These are phyloP conservation scores for Bombus haemorrhoidalis DNA, from an alignment of 1,140 invertebrate species.

Conservation along the genomic window DNA sequence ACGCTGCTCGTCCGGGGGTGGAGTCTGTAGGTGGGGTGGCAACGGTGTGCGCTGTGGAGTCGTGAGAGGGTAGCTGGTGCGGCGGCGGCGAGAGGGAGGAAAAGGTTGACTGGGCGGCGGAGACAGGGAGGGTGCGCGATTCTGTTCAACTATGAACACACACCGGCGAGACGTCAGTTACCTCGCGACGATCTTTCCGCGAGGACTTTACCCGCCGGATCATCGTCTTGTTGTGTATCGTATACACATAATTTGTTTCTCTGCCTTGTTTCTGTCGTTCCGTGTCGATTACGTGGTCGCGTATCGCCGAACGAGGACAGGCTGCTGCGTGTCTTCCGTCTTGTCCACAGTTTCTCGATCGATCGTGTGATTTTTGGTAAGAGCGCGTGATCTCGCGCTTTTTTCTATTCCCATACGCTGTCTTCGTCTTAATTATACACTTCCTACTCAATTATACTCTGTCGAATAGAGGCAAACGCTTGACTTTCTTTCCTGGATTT, in stretches of 20 bases:
- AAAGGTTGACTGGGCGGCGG: conserved; percentile 50
- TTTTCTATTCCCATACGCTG: too few species aligned
- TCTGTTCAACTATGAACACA: conserved; percentile 72
- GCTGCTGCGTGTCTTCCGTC: too few species aligned
- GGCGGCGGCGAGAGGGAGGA: conserved; percentile 50
- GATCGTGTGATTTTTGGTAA: not conserved
- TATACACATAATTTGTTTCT: not conserved
- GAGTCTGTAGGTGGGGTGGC: conserved; percentile 61
- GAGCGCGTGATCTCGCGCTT: not conserved
- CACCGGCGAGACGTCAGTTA: conserved; percentile 76
- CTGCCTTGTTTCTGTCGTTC: too few species aligned
- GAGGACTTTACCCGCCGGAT: conserved; percentile 66
- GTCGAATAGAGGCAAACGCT: too few species aligned
- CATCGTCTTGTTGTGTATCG: not conserved
- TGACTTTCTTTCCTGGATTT: too few species aligned
- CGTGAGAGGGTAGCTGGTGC: conserved; percentile 57
- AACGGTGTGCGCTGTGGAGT: conserved; percentile 56
- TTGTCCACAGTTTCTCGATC: not conserved
- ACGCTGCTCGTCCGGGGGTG: conserved; percentile 39
- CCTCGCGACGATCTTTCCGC: conserved; percentile 79
- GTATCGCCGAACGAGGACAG: not conserved
- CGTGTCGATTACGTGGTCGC: too few species aligned
- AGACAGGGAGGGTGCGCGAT: conserved; percentile 73
- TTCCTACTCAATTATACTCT: too few species aligned
- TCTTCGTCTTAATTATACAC: too few species aligned